Evolutionary conservation across 2,113 vertebrate genomes (phyloP), one percentile per base, ranked within the genome.

Genomic region (Chionodraco myersi): DNA sequence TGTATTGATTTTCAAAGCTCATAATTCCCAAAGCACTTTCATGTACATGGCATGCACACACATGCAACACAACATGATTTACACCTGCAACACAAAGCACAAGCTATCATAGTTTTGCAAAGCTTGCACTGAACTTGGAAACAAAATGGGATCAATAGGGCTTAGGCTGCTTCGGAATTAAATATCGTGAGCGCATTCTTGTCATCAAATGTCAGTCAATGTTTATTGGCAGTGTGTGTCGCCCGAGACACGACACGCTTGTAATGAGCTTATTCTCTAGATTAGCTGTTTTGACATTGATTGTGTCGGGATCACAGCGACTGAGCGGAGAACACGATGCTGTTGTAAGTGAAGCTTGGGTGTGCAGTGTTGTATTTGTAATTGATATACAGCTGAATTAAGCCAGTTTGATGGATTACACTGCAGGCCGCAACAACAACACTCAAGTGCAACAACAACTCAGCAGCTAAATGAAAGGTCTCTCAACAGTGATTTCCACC

Each of bases 201-300:
- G 13, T 30, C 23, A 49, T 65, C 23, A 34, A 16, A 51, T 79
- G 51, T 61, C 72, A 66, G 53, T 66, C n/a, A 16, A 16, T 73
- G 53, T 68, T 72, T 75, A 61, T 85, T 79, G 82, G 84, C 67
- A 47, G 66, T 3, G 59, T 16, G 49, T 11, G 36, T 45, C 21
- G 56, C 59, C 21, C 0, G 62, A 75, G 51, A 82, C 75, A 65
- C n/a, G 13, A 44, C 57, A 65, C 36, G 4, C 75, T 80, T 75
- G 18, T 91, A 87, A 89, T 77, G 85, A 89, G 85, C 63, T 84
- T 78, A 80, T 81, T 53, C 68, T 52, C 41, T 3, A 1, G n/a
- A 73, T 45, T 48, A 52, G 74, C 83, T 69, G 79, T 72, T 41
- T 82, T 85, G 80, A 80, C 86, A 84, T 70, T 71, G 61, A 66